Evolutionary conservation across 2,888 invertebrate species (phyloP), one percentile per base, ranked within the genome.

Genomic region (Archips crataeganus): DNA sequence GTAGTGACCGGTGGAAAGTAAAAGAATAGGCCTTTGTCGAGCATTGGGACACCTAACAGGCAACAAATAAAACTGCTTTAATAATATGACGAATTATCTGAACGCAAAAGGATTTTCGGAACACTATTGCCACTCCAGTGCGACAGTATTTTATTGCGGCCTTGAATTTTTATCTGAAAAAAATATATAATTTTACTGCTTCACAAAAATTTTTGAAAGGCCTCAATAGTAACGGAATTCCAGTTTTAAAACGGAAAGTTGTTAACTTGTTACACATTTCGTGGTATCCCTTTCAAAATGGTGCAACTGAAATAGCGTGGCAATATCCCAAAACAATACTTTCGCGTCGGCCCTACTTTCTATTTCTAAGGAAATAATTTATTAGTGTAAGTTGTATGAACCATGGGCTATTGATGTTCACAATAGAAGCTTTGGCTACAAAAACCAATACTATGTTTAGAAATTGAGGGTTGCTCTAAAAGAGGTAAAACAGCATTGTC

Each of bases 341-440:
- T 87, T 88, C 85, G 79, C 81, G 85, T 83, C 81, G 79, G 80
- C 78, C 71, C 64, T 71, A 82, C 85, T 87, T 86, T 86, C 85
- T 75, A 80, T 87, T 87, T 85, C 81, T 72, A 79, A 78, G 78
- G 78, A 66, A 65, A 76, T 81, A 79, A 80, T 84, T 85, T 84
- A 84, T 84, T 79, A 75, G 77, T 75, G 34, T 73, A 74, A 10
- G 57, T 57, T 32, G 10, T 47, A 49, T 63, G 39, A 10, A n/a
- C 9, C 42, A 39, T 13, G 23, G 59, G 42, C 47, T 71, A 42
- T 32, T 71, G 63, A 57, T 49, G 60, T 69, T 34, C 3, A 72
- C 57, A 72, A 68, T 59, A 59, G 23, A 47, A 57, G 23, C 11
- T 57, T 62, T 23, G 6, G 8, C 13, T 54, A 9, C 15, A 8